Evolutionary conservation across 2,797 vertebrate species (phyloP).

Genomic region (Rhinichthys osculus): DNA sequence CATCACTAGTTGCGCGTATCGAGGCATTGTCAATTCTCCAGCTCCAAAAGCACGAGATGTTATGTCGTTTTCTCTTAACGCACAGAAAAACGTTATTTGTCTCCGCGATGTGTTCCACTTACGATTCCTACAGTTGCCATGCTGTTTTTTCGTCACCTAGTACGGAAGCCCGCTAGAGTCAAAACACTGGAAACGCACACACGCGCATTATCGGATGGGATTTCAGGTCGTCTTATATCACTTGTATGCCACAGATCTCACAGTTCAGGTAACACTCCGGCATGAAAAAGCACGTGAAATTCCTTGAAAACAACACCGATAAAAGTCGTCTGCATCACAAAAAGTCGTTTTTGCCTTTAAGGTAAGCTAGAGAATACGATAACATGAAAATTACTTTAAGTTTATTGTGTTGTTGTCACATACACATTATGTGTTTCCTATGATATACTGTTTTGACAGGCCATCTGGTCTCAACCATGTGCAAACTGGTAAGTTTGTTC

Average conservation of each 20-base stretch:
- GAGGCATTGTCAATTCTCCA: constrained; percentile 82
- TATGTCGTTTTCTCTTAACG: background rate
- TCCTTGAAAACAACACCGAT: constrained; percentile 40
- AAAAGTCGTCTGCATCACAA: background rate
- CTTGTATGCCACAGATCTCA: constrained; percentile 4
- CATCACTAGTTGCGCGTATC: constrained; percentile 95
- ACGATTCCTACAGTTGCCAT: constrained; percentile 27
- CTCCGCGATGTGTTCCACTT: background rate
- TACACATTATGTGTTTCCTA: background rate
- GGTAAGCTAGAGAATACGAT: constrained; percentile 46
- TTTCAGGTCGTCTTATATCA: constrained; percentile 9
- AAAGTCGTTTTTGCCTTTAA: constrained; percentile 15
- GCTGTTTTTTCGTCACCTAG: constrained; percentile 16
- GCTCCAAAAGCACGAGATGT: background rate
- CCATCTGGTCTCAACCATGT: constrained; percentile 28
- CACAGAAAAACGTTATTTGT: background rate
- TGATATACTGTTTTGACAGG: constrained; percentile 25
- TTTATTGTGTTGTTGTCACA: background rate
- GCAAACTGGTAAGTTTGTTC: constrained; percentile 27
- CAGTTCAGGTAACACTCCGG: background rate
- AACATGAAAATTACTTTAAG: background rate
- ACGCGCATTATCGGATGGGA: background rate
- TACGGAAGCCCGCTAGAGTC: constrained; percentile 24
- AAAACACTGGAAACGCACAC: background rate
- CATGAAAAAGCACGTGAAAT: constrained; percentile 65